Conservation (phyloP, 1,140 invertebrate species). For the Agrypnia vestita region DNA sequence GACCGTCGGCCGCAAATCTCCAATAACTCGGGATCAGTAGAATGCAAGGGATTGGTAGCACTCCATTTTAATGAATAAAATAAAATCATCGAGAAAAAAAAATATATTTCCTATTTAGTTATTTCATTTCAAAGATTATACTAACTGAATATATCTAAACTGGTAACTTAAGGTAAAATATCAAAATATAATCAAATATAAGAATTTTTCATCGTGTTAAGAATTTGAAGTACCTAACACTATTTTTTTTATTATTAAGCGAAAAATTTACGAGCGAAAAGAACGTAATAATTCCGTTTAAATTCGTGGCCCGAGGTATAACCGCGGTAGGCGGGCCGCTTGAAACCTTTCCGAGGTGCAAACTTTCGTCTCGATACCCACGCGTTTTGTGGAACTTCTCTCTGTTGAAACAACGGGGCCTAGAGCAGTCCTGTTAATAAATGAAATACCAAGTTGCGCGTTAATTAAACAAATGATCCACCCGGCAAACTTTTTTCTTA, state of each 20-base stretch:
- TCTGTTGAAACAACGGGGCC: background rate
- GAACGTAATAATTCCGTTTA: background rate
- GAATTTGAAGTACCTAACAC: too few relatives aligned
- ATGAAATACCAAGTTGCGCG: slow-evolving; percentile 6
- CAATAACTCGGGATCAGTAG: slow-evolving; percentile 15
- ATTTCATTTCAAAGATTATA: too few relatives aligned
- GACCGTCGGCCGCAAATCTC: slow-evolving; percentile 10
- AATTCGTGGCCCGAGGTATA: background rate
- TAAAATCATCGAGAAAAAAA: too few relatives aligned
- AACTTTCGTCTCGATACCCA: background rate
- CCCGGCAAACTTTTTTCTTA: slow-evolving; percentile 29
- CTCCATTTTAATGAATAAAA: too few relatives aligned
- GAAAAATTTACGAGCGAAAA: too few relatives aligned
- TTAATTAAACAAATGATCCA: slow-evolving; percentile 35
- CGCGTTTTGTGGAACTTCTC: slow-evolving; percentile 9
- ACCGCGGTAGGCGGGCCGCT: background rate
- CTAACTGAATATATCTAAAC: too few relatives aligned
- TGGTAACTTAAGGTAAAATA: too few relatives aligned
- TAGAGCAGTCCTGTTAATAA: background rate
- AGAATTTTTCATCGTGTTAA: too few relatives aligned
- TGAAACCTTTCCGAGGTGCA: slow-evolving; percentile 14
- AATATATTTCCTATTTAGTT: too few relatives aligned
- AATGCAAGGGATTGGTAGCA: background rate
- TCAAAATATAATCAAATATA: too few relatives aligned
- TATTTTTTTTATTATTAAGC: too few relatives aligned